Percentiles rank a stretch among this genome's conserved stretches.
These are phyloP conservation scores for Lissocephala sabroskyi DNA, from an alignment of 2,888 invertebrate genomes.

Conservation along the genomic window DNA sequence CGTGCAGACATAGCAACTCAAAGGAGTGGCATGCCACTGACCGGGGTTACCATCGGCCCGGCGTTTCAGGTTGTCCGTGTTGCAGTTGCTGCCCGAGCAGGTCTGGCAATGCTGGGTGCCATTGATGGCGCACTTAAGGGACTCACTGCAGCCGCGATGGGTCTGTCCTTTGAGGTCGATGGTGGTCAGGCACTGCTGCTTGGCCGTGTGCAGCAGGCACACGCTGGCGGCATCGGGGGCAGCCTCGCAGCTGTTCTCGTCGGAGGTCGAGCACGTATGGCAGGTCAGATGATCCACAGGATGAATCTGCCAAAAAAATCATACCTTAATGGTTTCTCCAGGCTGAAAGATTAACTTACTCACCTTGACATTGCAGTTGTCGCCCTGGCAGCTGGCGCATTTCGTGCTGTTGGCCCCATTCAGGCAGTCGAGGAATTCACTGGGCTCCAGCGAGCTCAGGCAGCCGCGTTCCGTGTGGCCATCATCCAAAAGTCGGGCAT, in stretches of 20 bases:
- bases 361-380: constrained; percentile 55
- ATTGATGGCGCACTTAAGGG: constrained; percentile 33
- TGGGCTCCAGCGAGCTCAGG: constrained; percentile 39
- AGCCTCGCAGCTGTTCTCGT: constrained; percentile 35
- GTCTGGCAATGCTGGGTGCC: constrained; percentile 34
- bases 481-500: constrained; percentile 44
- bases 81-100: constrained; percentile 52
- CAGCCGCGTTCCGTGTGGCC: constrained; percentile 68
- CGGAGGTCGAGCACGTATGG: constrained; percentile 47
- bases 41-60: constrained; percentile 57
- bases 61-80: constrained; percentile 49
- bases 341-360: background rate
- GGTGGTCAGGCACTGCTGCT: constrained; percentile 48
- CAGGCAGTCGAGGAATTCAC: constrained; percentile 47
- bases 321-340: background rate
- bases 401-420: constrained; percentile 28
- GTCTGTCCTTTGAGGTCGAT: constrained; percentile 44
- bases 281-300: constrained; percentile 58
- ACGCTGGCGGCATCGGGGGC: constrained; percentile 28
- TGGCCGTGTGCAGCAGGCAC: constrained; percentile 40
- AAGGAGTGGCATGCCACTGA: constrained; percentile 60
- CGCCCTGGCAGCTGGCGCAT: constrained; percentile 49
- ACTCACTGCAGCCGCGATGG: constrained; percentile 55
- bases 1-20: constrained; percentile 51
- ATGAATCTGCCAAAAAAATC: constrained; percentile 38